Evolutionary conservation across 2,888 invertebrate species (phyloP).

Genomic region (Monochamus alternatus): DNA sequence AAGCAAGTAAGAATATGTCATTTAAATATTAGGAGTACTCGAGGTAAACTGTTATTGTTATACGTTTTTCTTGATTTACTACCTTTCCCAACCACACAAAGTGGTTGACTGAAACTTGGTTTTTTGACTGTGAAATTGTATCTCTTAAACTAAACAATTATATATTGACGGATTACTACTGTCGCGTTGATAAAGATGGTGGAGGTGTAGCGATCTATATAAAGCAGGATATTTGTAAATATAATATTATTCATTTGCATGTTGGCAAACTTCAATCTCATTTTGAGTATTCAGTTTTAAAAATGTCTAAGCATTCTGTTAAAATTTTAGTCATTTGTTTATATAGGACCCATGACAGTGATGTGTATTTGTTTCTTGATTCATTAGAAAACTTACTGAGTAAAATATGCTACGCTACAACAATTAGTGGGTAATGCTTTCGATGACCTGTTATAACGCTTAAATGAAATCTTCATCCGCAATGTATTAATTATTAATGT

Average conservation of each 20-base stretch:
- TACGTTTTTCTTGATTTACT: not conserved
- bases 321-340: not conserved
- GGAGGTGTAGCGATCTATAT: slow-evolving; percentile 1
- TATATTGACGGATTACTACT: not conserved
- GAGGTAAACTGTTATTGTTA: not conserved
- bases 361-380: too few species aligned
- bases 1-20: not conserved
- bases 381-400: not conserved
- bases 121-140: not conserved
- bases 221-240: not conserved
- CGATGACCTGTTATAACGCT: too few species aligned
- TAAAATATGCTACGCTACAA: too few species aligned
- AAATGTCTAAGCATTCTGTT: not conserved
- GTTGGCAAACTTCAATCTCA: not conserved
- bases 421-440: too few species aligned
- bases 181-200: not conserved
- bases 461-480: too few species aligned
- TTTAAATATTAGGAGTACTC: not conserved
- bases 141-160: slow-evolving; percentile 1
- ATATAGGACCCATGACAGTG: not conserved
- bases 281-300: not conserved
- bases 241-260: not conserved
- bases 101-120: slow-evolving; percentile 2
- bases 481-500: too few species aligned
- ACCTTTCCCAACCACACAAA: not conserved